These are phyloP conservation scores for Lasioglossum vierecki DNA, from an alignment of 2,888 invertebrate species.

Conservation along the genomic window DNA sequence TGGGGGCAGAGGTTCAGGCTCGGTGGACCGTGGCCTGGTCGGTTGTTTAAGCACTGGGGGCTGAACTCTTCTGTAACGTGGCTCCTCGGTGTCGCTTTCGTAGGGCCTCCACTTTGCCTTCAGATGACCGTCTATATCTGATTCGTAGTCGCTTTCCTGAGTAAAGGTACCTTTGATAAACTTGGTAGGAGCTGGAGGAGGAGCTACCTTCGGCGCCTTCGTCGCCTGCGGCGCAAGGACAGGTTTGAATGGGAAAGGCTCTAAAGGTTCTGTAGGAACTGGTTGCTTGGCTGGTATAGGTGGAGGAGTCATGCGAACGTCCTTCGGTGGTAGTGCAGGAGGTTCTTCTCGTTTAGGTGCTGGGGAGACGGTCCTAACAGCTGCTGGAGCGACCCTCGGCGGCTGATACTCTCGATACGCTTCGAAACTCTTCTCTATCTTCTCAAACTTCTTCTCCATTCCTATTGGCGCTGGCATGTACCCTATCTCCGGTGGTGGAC, in stretches of 20 bases:
- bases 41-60: conserved; percentile 84
- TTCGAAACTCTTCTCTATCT: conserved; percentile 86
- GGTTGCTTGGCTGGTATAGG: conserved; percentile 80
- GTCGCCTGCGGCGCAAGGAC: conserved; percentile 77
- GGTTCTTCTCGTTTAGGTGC: conserved; percentile 76
- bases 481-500: conserved; percentile 88
- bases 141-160: conserved; percentile 88
- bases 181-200: conserved; percentile 86
- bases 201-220: conserved; percentile 85
- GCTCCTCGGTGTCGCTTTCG: conserved; percentile 88
- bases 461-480: conserved; percentile 86
- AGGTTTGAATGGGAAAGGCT: conserved; percentile 84
- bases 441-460: conserved; percentile 85
- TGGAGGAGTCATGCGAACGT: conserved; percentile 79
- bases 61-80: conserved; percentile 85
- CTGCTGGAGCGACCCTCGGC: conserved; percentile 85
- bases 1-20: conserved; percentile 86
- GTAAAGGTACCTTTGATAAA: conserved; percentile 85
- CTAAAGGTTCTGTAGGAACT: conserved; percentile 77
- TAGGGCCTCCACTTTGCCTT: conserved; percentile 87
- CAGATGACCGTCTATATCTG: conserved; percentile 86
- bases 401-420: conserved; percentile 85
- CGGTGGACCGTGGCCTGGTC: conserved; percentile 85
- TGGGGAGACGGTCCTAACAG: conserved; percentile 86
- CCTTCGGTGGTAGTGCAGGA: conserved; percentile 83